Evolutionary conservation across 2,113 vertebrate genomes (phyloP).

Genomic region (Dasyurus viverrinus): DNA sequence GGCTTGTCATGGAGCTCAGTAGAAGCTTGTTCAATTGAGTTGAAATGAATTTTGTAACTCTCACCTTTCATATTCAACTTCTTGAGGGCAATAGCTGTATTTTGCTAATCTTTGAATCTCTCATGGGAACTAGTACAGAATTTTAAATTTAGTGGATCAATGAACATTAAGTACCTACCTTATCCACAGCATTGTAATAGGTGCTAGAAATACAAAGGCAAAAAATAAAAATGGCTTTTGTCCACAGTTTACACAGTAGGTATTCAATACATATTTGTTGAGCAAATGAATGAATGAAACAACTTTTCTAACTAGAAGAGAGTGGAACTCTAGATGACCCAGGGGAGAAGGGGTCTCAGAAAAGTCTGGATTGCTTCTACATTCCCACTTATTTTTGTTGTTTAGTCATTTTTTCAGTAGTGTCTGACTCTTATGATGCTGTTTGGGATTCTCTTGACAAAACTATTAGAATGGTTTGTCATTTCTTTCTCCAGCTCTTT

Average conservation of each 20-base stretch:
- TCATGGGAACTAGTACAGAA: background rate
- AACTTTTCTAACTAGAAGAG: background rate
- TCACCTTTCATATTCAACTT: background rate
- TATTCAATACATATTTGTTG: rapidly evolving
- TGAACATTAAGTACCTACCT: background rate
- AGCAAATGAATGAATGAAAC: rapidly evolving
- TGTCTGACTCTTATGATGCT: background rate
- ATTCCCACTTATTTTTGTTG: background rate
- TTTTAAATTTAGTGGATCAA: background rate
- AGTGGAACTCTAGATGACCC: background rate
- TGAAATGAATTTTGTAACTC: background rate
- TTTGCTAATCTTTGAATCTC: background rate
- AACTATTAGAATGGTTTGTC: background rate
- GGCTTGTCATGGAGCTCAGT: background rate
- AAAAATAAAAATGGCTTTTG: background rate
- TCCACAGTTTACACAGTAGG: rapidly evolving
- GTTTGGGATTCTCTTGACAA: background rate
- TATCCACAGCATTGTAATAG: background rate
- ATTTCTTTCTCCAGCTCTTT: background rate
- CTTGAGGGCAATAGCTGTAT: background rate
- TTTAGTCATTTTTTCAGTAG: background rate
- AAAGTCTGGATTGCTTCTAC: background rate
- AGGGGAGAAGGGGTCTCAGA: background rate
- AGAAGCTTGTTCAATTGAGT: background rate
- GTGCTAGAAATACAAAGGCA: background rate